These are phyloP conservation scores for Coracias cyanogaster DNA, from an alignment of 2,797 vertebrate genomes.

Conservation along the genomic window DNA sequence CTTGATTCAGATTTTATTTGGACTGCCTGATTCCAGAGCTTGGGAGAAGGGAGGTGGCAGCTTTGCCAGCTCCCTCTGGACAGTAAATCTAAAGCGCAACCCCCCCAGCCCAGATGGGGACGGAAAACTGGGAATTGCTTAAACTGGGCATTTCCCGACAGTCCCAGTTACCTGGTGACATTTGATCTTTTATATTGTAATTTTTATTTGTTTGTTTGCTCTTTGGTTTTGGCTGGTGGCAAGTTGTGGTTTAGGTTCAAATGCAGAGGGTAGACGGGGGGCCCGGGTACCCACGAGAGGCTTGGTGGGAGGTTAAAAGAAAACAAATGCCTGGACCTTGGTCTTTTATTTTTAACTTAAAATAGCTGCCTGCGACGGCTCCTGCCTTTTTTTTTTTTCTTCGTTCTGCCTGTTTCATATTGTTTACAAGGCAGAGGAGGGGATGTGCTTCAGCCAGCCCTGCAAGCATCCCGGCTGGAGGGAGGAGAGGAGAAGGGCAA, in stretches of 20 bases:
- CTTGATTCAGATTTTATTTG: not conserved
- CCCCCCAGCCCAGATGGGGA: rapidly evolving
- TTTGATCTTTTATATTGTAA: slow-evolving; percentile 4
- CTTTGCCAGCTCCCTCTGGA: not conserved
- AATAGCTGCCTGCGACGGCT: not conserved
- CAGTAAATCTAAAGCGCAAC: not conserved
- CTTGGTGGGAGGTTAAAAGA: not conserved
- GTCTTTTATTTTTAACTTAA: not conserved
- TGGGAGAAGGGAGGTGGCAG: not conserved
- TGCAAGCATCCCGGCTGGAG: not conserved
- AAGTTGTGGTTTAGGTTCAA: slow-evolving; percentile 2
- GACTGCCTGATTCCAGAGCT: not conserved
- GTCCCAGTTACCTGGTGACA: not conserved
- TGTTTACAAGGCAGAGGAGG: not conserved
- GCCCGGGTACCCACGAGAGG: rapidly evolving
- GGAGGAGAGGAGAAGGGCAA: not conserved
- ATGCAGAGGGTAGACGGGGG: not conserved
- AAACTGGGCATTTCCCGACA: not conserved
- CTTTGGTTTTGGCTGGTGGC: not conserved
- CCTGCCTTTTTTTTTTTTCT: not conserved
- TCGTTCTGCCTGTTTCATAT: not conserved
- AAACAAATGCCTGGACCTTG: not conserved
- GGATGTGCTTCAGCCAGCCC: rapidly evolving
- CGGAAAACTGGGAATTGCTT: not conserved
- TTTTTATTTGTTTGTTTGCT: slow-evolving; percentile 18